Evolutionary conservation across 1,140 invertebrate genomes (phyloP).

Genomic region (Heliconius eleuchia): DNA sequence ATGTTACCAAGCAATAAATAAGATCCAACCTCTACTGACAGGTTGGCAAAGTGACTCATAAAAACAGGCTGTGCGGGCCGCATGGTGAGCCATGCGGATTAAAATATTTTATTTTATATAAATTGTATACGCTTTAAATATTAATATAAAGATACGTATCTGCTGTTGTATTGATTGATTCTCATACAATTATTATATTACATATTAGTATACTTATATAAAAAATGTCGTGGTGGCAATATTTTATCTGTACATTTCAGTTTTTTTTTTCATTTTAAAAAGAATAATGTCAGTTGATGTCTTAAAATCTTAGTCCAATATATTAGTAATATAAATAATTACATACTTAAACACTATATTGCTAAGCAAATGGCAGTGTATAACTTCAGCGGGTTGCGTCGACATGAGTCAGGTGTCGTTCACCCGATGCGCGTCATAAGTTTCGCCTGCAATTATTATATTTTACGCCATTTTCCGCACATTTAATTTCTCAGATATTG

Average conservation of each 20-base stretch:
- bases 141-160: not conserved
- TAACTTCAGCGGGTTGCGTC: constrained; percentile 52
- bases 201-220: no score
- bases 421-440: constrained; percentile 62
- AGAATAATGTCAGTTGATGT: not conserved
- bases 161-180: constrained; percentile 7
- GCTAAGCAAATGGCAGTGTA: constrained; percentile 36
- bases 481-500: constrained; percentile 41
- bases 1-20: constrained; percentile 40
- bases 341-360: constrained; percentile 41
- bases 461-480: constrained; percentile 52
- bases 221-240: no score
- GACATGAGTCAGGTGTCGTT: constrained; percentile 74
- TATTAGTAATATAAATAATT: constrained; percentile 26
- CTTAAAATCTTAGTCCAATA: not conserved
- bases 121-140: not conserved
- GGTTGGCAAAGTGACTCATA: constrained; percentile 26
- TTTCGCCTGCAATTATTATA: constrained; percentile 52
- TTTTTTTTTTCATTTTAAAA: not conserved
- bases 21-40: constrained; percentile 29
- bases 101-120: constrained; percentile 16
- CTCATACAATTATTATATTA: not conserved
- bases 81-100: constrained; percentile 14
- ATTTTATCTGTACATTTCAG: no score
- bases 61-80: constrained; percentile 25